phyloP scores from a whole-genome alignment of 2,797 vertebrate genomes.

The Pipistrellus pygmaeus region DNA sequence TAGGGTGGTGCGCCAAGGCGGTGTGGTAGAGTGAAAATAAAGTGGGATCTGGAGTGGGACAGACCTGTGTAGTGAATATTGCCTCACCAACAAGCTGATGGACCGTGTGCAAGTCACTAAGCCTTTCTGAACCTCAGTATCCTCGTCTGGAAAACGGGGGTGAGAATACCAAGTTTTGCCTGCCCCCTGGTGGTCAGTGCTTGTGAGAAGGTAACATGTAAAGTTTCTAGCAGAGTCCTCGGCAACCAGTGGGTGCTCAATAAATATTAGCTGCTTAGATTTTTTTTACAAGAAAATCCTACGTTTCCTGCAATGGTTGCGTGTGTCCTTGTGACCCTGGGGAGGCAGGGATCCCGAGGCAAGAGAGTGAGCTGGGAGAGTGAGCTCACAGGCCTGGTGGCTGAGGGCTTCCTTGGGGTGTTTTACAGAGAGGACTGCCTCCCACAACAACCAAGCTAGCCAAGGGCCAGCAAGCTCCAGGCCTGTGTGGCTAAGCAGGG shows the following conservation, averaged over 20 bases:
- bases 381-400: background rate
- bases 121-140: background rate
- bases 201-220: background rate
- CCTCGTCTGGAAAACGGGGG: background rate
- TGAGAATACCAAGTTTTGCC: background rate
- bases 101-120: background rate
- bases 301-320: background rate
- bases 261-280: background rate
- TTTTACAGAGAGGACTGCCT: background rate
- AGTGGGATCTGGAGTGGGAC: background rate
- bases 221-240: background rate
- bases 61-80: background rate
- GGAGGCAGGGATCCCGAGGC: background rate
- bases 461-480: background rate
- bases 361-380: background rate
- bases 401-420: background rate
- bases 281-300: background rate
- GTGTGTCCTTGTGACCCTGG: background rate
- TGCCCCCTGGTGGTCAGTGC: background rate
- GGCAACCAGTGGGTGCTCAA: background rate
- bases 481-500: background rate
- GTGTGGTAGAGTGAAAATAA: background rate
- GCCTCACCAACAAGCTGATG: background rate
- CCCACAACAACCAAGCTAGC: background rate
- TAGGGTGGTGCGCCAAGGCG: background rate